Base-by-base conservation (phyloP, 2,888 invertebrate genomes). In the Argyra leucocephala region DNA sequence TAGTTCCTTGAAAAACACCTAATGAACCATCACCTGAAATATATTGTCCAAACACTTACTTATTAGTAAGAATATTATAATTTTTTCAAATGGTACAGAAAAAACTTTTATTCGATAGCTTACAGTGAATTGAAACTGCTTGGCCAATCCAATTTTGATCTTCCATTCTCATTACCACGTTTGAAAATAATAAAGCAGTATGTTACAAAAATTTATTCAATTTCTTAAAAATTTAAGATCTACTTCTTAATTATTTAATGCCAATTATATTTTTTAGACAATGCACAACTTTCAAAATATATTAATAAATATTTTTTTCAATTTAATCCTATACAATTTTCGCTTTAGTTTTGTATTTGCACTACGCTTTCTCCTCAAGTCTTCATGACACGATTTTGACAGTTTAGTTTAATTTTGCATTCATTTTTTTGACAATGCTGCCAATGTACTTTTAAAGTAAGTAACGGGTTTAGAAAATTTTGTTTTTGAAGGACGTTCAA, bases 1-100 rank as follows among this genome's bases (percentile, higher is more conserved):
- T 93, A 61, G 84, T 83, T 48, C 85, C 80, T 80, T 94, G 93
- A 76, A 90, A 94, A 67, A 87, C 87, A 62, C 92, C 92, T 68
- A 90, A 78, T 61, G 86, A 85, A 67, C 88, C 87, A 26, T 85
- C 86, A 78, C 93, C 48, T 48, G 15, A 48, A 48, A 48, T 12
- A 26, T 4, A 26, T 4, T n/a, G n/a, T n/a, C n/a, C n/a, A n/a
- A n/a, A n/a, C n/a, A n/a, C n/a, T n/a, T n/a, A 31, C 7, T 31
- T 6, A 31, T 48, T 9, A 9, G 12, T 37, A 9, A 12, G 3
- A 48, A 48, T 48, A 48, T 15, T 48, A 18, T 48, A 18, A 48
- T 48, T 48, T 48, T 10, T 5, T 37, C 1, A 2, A 31, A 31
- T 31, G n/a, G 18, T 48, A 48, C 48, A 18, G 18, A 48, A 48